Base-by-base conservation (phyloP, 1,140 invertebrate genomes). In the Archegozetes longisetosus region DNA sequence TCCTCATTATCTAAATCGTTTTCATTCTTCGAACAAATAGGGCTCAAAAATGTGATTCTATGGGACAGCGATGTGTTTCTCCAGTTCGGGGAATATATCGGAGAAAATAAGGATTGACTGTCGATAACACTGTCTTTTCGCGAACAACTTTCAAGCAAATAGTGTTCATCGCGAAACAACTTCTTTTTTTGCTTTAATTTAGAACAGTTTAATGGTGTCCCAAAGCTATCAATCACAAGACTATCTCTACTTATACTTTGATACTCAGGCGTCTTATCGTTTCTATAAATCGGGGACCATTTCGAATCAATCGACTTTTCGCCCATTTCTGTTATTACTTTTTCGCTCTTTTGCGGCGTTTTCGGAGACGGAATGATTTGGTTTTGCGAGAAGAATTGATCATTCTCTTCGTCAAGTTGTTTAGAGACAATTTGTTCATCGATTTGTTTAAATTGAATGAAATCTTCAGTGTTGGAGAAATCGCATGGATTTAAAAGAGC, bases 401-500 rank as follows among this genome's bases (percentile, higher is more conserved):
- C 58, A 48, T 54, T 60, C 48, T 60, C 58, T 40, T 32, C 14
- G 14, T 60, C 52, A 17, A 53, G 13, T n/a, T 28, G 13, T 40
- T 40, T 40, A 40, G 13, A 14, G n/a, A 40, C 51, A 25, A 12
- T 12, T 6, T 26, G 22, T 22, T 53, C 27, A 13, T 23, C 26
- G 9, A 55, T 20, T 24, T 47, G 29, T 23, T 24, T 14, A 20
- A 26, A 26, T 4, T 24, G 12, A 22, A 29, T 23, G 22, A 27
- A 27, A 12, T 29, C 9, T 9, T 29, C 57, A 52, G 29, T 27
- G 14, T 22, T 20, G 14, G 58, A 54, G 2, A 60, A 20, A 47
- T 60, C 58, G 29, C 52, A 47, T 26, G 58, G 58, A 54, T 60
- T 54, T 2, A 60, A 29, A 6, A 53, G 14, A 17, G 58, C 58